phyloP scores from a whole-genome alignment of 1,140 invertebrate genomes.

The Babylonia areolata region DNA sequence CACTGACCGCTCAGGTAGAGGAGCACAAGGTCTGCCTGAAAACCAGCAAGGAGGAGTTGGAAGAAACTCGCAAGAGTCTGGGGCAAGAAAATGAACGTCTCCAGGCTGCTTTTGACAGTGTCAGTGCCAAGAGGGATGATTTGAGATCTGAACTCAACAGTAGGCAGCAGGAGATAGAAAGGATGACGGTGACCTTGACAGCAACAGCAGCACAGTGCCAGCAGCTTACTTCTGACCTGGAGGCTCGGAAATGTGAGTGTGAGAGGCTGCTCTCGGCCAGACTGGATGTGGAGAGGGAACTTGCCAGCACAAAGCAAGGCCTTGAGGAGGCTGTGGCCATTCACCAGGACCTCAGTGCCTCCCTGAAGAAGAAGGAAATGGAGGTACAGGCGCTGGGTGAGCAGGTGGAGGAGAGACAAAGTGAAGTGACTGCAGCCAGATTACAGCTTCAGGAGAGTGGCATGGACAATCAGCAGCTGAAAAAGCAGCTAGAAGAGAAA shows the following conservation, averaged over 20 bases:
- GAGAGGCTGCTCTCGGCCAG: no score
- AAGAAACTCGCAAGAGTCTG: neutral
- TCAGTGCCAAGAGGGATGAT: no score
- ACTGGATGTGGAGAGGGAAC: no score
- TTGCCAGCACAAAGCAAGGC: neutral
- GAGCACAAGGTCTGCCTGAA: neutral
- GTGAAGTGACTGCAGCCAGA: neutral
- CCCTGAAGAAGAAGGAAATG: neutral
- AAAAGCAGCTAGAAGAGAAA: constrained; percentile 3
- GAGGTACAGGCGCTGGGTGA: neutral
- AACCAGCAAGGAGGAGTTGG: neutral
- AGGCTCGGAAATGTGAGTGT: no score
- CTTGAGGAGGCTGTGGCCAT: neutral
- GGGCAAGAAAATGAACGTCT: neutral
- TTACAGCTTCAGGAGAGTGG: neutral
- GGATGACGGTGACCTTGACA: no score
- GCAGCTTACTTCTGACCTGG: no score
- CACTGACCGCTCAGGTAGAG: neutral
- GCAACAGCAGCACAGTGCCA: no score
- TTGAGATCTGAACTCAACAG: no score
- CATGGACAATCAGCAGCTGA: neutral
- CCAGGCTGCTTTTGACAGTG: no score
- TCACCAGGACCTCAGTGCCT: neutral
- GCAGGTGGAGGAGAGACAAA: neutral
- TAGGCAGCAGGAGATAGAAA: no score